phyloP scores from a whole-genome alignment of 2,797 vertebrate genomes.

The Lophotriccus pileatus region DNA sequence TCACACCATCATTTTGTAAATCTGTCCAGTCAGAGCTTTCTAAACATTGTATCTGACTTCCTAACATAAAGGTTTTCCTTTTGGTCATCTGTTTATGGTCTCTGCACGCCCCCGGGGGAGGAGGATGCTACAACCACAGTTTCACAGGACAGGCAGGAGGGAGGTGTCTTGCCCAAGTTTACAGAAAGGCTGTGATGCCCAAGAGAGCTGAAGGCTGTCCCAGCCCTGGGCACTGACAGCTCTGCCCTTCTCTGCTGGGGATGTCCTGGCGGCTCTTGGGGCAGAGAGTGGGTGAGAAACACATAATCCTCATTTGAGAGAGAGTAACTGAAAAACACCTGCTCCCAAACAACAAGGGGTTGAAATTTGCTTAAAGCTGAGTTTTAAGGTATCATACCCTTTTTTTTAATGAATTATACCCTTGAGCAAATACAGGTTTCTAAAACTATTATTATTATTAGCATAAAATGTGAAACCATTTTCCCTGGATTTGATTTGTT shows the following conservation, averaged over 20 bases:
- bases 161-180: background rate
- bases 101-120: background rate
- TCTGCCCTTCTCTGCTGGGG: background rate
- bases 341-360: background rate
- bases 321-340: background rate
- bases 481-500: background rate
- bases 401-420: background rate
- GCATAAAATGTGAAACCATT: background rate
- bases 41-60: background rate
- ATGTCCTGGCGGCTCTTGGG: background rate
- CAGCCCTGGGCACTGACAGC: fast-evolving
- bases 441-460: conserved; percentile 26
- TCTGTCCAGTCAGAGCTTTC: background rate
- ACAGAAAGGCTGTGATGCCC: background rate
- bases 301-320: background rate
- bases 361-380: background rate
- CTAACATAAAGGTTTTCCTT: background rate
- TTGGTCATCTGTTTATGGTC: background rate
- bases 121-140: background rate
- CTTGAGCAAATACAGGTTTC: background rate
- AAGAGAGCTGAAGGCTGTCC: background rate
- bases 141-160: background rate
- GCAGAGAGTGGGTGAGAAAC: background rate
- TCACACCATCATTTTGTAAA: background rate
- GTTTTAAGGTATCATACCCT: background rate